Percentiles rank a stretch among this genome's conserved stretches.
Conservation (phyloP, 2,888 invertebrate species). For the Agrotis puta region DNA sequence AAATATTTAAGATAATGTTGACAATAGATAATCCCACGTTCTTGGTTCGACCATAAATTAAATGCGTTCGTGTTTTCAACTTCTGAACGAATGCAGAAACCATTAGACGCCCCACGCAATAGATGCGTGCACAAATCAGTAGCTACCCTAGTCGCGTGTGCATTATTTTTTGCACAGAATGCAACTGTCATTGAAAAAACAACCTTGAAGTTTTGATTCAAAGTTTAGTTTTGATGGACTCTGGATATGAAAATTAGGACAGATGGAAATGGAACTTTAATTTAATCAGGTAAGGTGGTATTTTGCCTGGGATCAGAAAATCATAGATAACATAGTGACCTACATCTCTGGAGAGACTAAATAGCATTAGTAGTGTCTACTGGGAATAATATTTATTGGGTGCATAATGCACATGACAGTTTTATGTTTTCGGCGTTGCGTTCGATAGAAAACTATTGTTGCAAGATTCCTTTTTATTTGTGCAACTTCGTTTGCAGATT, state of each 20-base stretch:
- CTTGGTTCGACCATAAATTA: slow-evolving; percentile 84
- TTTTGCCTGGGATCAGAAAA: slow-evolving; percentile 65
- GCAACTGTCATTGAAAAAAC: slow-evolving; percentile 10
- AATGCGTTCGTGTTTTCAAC: slow-evolving; percentile 80
- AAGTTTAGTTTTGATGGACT: slow-evolving; percentile 50
- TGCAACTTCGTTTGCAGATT: slow-evolving; percentile 57
- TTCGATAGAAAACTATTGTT: slow-evolving; percentile 79
- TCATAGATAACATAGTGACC: slow-evolving; percentile 85
- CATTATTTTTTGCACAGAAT: slow-evolving; percentile 45
- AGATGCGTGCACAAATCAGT: slow-evolving; percentile 78
- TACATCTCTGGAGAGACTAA: slow-evolving; percentile 89
- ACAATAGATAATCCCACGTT: slow-evolving; percentile 86
- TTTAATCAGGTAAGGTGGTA: slow-evolving; percentile 65
- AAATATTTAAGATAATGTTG: slow-evolving; percentile 88
- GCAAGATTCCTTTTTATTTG: slow-evolving; percentile 77
- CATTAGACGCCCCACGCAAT: slow-evolving; percentile 85
- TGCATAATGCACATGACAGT: slow-evolving; percentile 90
- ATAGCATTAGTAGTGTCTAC: slow-evolving; percentile 83
- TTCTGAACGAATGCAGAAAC: slow-evolving; percentile 83
- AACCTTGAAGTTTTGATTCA: slow-evolving; percentile 38
- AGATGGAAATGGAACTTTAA: slow-evolving; percentile 73
- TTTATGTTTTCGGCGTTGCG: slow-evolving; percentile 88
- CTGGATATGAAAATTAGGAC: slow-evolving; percentile 36
- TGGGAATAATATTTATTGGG: slow-evolving; percentile 89
- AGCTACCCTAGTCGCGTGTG: slow-evolving; percentile 39